Base-by-base conservation (phyloP, 2,888 invertebrate genomes). In the Phengaris alcon region DNA sequence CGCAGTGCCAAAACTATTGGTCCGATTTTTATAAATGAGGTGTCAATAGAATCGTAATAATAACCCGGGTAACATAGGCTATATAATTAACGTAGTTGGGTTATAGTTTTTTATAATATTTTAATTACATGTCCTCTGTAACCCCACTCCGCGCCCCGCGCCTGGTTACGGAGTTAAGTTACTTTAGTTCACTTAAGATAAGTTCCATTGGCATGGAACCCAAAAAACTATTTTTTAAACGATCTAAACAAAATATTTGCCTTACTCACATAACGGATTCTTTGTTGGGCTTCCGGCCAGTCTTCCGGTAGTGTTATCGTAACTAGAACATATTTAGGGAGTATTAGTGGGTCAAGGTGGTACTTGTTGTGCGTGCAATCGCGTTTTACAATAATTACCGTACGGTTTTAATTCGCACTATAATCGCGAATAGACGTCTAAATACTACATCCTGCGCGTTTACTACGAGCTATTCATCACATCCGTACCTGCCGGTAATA, bases 331-430 rank as follows among this genome's bases (percentile, higher is more conserved):
- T 77, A 78, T 86, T 88, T 87, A 83, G 89, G 86, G 87, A 87
- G 86, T 86, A 84, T 86, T 85, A 90, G 83, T 90, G 79, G 91
- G 91, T 90, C 92, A 92, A 92, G 92, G 92, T 84, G 74, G 75
- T 75, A 75, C 74, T 73, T 69, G 68, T 74, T 70, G 70, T 76
- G 70, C 57, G n/a, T 64, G 55, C 55, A 72, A 48, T 55, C 9
- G 74, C 52, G 70, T 10, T 52, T 9, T 22, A 10, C 44, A 15
- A 52, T 48, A 51, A 72, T 35, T 55, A 13, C 69, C 70, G 75
- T 69, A 15, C 51, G 10, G 68, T 75, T 46, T 70, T 54, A 72
- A 72, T 72, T 72, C 72, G 72, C 72, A 72, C 72, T 72, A 52
- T 52, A 52, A 35, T 52, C 70, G 48, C 51, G 22, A 72, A 72